phyloP scores from a whole-genome alignment of 1,140 invertebrate genomes.

The Drosophila littoralis region DNA sequence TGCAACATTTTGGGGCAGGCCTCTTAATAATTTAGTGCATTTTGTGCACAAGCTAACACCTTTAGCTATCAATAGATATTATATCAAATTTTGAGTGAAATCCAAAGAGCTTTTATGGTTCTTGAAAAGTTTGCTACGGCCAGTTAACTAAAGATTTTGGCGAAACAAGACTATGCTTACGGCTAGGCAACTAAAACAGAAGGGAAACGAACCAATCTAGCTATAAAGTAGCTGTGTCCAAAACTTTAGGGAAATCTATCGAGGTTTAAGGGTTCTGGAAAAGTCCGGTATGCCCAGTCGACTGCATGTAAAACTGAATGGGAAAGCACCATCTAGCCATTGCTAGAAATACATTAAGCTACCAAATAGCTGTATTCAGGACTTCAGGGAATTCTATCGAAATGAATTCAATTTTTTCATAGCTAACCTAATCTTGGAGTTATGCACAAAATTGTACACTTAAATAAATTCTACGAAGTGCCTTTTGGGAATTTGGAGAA shows the following conservation, averaged over 20 bases:
- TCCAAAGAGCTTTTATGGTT: background rate
- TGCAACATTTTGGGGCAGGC: background rate
- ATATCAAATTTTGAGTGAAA: background rate
- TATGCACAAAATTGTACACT: no score
- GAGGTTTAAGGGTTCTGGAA: background rate
- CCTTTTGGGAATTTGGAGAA: constrained; percentile 3
- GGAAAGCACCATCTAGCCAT: background rate
- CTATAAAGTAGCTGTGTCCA: no score
- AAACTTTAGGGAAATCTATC: background rate
- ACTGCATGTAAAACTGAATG: no score
- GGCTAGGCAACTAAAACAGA: no score
- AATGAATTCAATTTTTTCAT: no score
- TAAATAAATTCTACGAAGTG: no score
- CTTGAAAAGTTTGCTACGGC: background rate
- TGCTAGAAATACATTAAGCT: no score
- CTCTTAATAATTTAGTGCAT: constrained; percentile 21
- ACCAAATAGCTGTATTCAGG: background rate
- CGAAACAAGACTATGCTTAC: background rate
- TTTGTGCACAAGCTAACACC: constrained; percentile 20
- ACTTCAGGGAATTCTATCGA: background rate
- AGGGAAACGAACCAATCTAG: background rate
- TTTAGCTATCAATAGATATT: constrained; percentile 22
- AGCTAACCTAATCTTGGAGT: no score
- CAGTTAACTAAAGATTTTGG: background rate
- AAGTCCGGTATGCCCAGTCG: background rate